phyloP scores from a whole-genome alignment of 2,797 vertebrate genomes.

The Anguilla anguilla region DNA sequence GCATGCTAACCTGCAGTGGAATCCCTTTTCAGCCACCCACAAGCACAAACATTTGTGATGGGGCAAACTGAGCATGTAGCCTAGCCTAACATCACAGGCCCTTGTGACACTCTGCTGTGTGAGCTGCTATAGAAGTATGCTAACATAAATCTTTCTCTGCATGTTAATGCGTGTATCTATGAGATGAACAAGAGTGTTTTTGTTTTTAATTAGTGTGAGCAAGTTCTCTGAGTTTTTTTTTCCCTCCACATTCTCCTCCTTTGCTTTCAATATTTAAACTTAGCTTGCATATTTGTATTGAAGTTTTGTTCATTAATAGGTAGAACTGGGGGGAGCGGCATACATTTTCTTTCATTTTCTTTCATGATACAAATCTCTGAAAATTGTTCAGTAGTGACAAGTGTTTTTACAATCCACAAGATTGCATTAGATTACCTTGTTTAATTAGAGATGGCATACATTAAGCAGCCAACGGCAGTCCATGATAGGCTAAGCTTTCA shows the following conservation, averaged over 20 bases:
- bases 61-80: background rate
- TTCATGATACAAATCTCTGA: background rate
- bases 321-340: background rate
- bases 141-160: background rate
- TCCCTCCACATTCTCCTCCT: background rate
- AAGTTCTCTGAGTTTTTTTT: background rate
- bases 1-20: background rate
- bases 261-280: background rate
- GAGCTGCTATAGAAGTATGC: background rate
- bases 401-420: background rate
- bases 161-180: background rate
- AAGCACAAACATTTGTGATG: background rate
- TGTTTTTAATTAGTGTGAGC: constrained; percentile 1
- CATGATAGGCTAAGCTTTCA: background rate
- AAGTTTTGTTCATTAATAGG: background rate
- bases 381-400: no score
- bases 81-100: background rate
- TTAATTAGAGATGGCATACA: background rate
- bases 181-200: background rate
- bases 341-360: background rate
- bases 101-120: background rate
- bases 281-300: background rate
- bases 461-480: background rate
- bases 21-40: background rate
- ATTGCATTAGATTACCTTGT: background rate